phyloP scores from a whole-genome alignment of 2,888 invertebrate genomes.

The Ariolimax columbianus region DNA sequence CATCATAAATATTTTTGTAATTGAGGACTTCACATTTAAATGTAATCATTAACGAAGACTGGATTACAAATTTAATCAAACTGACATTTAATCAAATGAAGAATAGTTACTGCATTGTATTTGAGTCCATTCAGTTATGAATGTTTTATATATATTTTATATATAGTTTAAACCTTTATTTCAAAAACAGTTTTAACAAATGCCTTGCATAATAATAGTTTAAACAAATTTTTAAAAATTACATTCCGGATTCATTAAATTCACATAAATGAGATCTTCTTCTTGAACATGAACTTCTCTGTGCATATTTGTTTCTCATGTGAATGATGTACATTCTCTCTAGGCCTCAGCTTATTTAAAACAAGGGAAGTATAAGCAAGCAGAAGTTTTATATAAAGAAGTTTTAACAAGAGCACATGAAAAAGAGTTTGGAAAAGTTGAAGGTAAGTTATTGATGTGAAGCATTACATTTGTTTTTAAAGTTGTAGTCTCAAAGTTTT shows the following conservation, averaged over 20 bases:
- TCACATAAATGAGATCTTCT: too few relatives aligned
- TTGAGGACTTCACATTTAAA: not conserved
- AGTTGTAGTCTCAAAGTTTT: not conserved
- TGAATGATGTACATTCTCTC: not conserved
- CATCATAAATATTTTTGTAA: not conserved
- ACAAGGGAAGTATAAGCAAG: slow-evolving; percentile 97
- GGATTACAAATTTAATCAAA: not conserved
- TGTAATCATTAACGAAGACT: not conserved
- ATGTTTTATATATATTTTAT: too few relatives aligned
- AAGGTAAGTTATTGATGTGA: slow-evolving; percentile 84
- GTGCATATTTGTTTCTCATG: too few relatives aligned
- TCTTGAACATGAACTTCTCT: too few relatives aligned
- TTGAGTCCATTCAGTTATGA: not conserved
- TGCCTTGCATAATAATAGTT: not conserved
- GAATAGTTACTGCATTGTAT: not conserved
- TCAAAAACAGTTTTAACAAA: not conserved
- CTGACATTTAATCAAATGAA: not conserved
- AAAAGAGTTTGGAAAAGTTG: slow-evolving; percentile 96
- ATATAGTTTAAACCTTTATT: too few relatives aligned
- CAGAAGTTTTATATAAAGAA: slow-evolving; percentile 96
- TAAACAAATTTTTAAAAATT: too few relatives aligned
- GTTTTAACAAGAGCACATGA: slow-evolving; percentile 98
- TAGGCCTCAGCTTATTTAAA: slow-evolving; percentile 97
- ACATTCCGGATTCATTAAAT: too few relatives aligned
- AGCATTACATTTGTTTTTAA: not conserved